phyloP scores from a whole-genome alignment of 2,888 invertebrate species.

The Leptinotarsa tumamoca region DNA sequence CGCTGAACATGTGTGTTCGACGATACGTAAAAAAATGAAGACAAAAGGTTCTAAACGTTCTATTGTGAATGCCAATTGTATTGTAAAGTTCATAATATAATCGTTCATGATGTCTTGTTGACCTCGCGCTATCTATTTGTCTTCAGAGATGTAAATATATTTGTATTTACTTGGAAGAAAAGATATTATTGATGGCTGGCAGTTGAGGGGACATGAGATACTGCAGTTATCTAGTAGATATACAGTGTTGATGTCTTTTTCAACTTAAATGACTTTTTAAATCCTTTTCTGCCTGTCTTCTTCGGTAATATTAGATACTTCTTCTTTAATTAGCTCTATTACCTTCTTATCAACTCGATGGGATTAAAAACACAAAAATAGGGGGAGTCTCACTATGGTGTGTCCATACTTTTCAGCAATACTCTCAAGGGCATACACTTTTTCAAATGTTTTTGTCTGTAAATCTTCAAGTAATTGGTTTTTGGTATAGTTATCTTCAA shows the following conservation, averaged over 20 bases:
- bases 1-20: slow-evolving; percentile 3
- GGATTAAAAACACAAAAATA: no score
- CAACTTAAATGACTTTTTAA: no score
- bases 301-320: no score
- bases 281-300: no score
- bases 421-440: no score
- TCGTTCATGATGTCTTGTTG: slow-evolving; percentile 22
- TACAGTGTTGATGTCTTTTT: not conserved
- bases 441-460: no score
- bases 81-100: slow-evolving; percentile 15
- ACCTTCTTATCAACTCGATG: no score
- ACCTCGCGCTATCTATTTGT: slow-evolving; percentile 26
- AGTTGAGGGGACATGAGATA: not conserved
- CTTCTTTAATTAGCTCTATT: no score
- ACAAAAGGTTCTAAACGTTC: slow-evolving; percentile 5
- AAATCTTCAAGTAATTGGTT: no score
- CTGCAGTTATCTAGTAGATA: not conserved
- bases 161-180: slow-evolving; percentile 17
- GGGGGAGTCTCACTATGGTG: no score
- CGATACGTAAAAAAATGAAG: not conserved
- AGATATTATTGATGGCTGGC: not conserved
- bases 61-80: not conserved
- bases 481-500: no score
- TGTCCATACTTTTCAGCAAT: no score
- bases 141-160: slow-evolving; percentile 24